Evolutionary conservation across 2,888 invertebrate genomes (phyloP).

Genomic region (Conchocele bisecta): DNA sequence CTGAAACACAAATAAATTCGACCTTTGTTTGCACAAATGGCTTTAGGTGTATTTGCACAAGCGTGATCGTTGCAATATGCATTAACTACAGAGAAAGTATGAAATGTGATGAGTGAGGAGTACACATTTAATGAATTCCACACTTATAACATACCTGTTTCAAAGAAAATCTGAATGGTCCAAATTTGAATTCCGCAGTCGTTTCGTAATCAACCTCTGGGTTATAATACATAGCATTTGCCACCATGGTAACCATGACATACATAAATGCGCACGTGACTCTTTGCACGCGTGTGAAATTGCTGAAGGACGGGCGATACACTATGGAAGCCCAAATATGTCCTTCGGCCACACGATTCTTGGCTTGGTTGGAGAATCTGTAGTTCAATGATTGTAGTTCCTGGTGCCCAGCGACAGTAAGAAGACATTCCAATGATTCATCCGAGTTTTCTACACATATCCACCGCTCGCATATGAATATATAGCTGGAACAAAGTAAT

Average conservation of each 20-base stretch:
- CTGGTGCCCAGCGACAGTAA: constrained; percentile 45
- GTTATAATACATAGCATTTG: constrained; percentile 53
- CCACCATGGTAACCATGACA: constrained; percentile 51
- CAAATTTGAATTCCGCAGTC: constrained; percentile 28
- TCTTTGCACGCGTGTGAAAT: constrained; percentile 50
- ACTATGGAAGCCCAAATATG: constrained; percentile 53
- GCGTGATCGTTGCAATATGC: no score
- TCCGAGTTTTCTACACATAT: constrained; percentile 37
- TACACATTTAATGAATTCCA: no score
- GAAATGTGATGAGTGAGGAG: no score
- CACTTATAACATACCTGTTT: constrained; percentile 22
- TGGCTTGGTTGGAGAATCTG: constrained; percentile 45
- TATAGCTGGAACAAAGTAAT: constrained; percentile 39
- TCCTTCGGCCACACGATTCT: constrained; percentile 42
- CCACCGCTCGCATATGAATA: constrained; percentile 55
- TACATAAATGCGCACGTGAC: constrained; percentile 44
- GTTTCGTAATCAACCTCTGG: constrained; percentile 46
- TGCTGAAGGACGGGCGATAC: constrained; percentile 52
- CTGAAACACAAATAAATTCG: no score
- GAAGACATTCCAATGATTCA: constrained; percentile 37
- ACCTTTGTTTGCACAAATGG: no score
- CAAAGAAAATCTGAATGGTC: constrained; percentile 47
- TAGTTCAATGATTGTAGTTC: constrained; percentile 43
- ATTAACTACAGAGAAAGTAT: no score
- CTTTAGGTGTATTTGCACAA: no score